Percentiles rank a stretch among this genome's conserved stretches.
phyloP scores from a whole-genome alignment of 2,797 vertebrate genomes.

The Sphenopsis melanotis region DNA sequence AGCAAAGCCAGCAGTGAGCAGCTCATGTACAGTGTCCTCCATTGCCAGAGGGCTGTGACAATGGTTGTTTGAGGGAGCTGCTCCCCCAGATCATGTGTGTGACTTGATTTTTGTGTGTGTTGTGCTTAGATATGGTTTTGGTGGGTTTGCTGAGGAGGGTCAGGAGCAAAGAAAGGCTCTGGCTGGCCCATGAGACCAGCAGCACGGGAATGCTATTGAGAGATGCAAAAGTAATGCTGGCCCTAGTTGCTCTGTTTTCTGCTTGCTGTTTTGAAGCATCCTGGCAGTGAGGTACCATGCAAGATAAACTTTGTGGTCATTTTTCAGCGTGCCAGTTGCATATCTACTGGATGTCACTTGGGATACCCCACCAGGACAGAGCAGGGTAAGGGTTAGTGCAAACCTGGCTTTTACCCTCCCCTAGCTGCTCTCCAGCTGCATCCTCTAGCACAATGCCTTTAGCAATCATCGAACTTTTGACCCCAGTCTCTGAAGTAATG shows the following conservation, averaged over 20 bases:
- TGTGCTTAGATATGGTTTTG: not conserved
- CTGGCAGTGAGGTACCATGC: not conserved
- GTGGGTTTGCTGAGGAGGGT: not conserved
- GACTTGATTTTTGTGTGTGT: not conserved
- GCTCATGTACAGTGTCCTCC: not conserved
- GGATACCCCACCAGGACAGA: not conserved
- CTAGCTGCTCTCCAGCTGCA: not conserved
- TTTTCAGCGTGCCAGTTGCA: not conserved
- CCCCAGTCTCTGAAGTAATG: conserved; percentile 45
- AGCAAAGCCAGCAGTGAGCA: not conserved
- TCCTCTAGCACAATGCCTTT: conserved; percentile 25
- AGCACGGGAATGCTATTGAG: not conserved
- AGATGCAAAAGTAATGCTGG: not conserved
- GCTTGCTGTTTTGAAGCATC: not conserved
- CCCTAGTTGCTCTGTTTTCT: not conserved
- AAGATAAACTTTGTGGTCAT: not conserved
- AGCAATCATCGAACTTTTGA: conserved; percentile 45
- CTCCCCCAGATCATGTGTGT: no score
- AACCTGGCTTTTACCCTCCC: not conserved
- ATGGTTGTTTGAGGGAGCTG: not conserved
- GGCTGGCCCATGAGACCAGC: not conserved
- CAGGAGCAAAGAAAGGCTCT: not conserved
- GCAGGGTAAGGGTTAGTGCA: not conserved
- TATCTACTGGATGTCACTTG: not conserved
- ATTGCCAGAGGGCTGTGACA: fast-evolving